Conservation (phyloP, 2,797 vertebrate species). For the Linurgus olivaceus region DNA sequence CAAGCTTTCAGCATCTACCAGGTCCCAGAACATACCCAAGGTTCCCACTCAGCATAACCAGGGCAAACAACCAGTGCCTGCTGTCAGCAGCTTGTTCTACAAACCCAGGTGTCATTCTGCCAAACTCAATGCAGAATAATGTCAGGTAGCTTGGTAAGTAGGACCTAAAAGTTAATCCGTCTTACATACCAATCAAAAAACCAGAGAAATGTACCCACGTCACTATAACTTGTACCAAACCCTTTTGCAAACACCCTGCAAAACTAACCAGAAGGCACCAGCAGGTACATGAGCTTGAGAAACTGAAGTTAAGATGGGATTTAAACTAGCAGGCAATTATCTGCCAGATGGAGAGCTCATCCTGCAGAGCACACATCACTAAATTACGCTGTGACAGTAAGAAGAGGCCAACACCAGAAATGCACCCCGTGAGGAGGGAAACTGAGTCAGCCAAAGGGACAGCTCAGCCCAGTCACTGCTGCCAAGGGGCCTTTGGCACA, state of each 20-base stretch:
- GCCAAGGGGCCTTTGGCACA: not conserved
- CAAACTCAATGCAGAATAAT: not conserved
- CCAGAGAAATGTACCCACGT: not conserved
- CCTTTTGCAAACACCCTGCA: not conserved
- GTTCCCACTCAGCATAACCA: not conserved
- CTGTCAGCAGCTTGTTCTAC: not conserved
- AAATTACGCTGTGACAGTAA: not conserved
- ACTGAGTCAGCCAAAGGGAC: not conserved
- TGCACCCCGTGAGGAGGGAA: not conserved
- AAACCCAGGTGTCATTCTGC: not conserved
- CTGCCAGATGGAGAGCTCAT: conserved; percentile 34
- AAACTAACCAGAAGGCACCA: conserved; percentile 21
- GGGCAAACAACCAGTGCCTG: not conserved
- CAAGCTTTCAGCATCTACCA: not conserved
- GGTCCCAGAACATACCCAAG: not conserved
- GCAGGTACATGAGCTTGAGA: not conserved
- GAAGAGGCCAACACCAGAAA: not conserved
- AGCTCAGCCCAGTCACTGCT: not conserved
- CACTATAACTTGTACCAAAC: not conserved
- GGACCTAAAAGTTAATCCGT: not conserved
- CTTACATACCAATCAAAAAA: not conserved
- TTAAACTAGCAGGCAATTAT: conserved; percentile 46
- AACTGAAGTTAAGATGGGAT: conserved; percentile 34
- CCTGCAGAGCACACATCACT: not conserved
- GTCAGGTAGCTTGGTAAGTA: not conserved